phyloP scores from a whole-genome alignment of 2,113 vertebrate genomes.

The Semnopithecus entellus region DNA sequence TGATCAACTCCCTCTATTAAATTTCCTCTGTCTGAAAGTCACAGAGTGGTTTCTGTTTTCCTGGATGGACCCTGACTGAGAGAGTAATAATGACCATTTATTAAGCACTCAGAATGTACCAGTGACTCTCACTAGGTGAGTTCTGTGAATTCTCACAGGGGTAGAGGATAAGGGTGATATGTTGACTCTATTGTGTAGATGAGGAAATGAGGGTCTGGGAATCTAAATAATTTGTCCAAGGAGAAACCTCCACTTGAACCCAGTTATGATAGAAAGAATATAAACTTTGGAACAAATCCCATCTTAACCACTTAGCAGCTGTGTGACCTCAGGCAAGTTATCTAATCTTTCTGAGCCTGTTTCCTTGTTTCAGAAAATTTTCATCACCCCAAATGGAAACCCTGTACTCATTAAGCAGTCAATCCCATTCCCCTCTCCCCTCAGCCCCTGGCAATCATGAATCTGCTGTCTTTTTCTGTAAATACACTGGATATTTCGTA shows the following conservation, averaged over 20 bases:
- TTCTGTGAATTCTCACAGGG: neutral
- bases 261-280: neutral
- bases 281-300: neutral
- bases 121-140: neutral
- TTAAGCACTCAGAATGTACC: neutral
- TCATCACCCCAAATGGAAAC: neutral
- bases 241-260: neutral
- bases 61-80: neutral
- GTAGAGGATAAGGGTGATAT: neutral
- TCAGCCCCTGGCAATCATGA: no score
- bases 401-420: neutral
- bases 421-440: no score
- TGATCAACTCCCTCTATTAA: neutral
- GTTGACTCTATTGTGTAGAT: neutral
- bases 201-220: neutral
- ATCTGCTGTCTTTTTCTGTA: neutral
- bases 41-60: neutral
- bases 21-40: neutral
- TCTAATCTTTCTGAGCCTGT: neutral
- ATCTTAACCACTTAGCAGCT: neutral
- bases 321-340: neutral
- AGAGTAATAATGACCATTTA: neutral
- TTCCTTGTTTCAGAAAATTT: neutral
- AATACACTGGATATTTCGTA: accelerated
- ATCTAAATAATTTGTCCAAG: neutral